phyloP scores from a whole-genome alignment of 2,113 vertebrate species.

The Sander lucioperca region DNA sequence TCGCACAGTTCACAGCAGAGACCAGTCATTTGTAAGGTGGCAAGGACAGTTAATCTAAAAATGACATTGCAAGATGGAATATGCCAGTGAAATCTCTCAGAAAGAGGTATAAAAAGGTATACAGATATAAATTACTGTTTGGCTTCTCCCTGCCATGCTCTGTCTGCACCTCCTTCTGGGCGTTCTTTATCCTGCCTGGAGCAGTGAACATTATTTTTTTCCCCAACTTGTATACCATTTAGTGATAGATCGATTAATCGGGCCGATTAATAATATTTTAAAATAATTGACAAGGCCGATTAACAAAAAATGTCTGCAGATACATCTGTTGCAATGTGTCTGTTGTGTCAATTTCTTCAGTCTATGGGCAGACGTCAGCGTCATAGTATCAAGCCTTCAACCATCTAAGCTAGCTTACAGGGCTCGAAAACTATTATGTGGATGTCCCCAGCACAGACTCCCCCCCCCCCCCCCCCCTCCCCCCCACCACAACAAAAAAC shows the following conservation, averaged over 20 bases:
- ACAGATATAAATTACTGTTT: constrained; percentile 43
- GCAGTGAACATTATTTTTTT: neutral
- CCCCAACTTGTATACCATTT: neutral
- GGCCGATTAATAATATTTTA: too few species aligned
- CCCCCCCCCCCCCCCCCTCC: too few species aligned
- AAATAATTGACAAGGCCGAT: too few species aligned
- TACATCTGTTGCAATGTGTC: too few species aligned
- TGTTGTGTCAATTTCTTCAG: too few species aligned
- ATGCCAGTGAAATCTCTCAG: constrained; percentile 30
- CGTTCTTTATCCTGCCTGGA: constrained; percentile 31
- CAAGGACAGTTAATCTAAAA: constrained; percentile 34
- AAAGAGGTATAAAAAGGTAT: constrained; percentile 30
- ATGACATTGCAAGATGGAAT: constrained; percentile 50
- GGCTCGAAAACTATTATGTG: too few species aligned
- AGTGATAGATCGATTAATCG: too few species aligned
- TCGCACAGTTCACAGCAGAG: constrained; percentile 19
- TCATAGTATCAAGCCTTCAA: too few species aligned
- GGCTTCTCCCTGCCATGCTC: constrained; percentile 18
- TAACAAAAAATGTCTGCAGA: too few species aligned
- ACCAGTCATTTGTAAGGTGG: constrained; percentile 50
- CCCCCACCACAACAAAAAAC: fast-evolving
- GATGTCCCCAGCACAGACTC: too few species aligned
- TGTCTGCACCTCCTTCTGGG: constrained; percentile 13
- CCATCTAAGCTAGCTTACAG: too few species aligned
- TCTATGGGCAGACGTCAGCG: too few species aligned